Percentiles rank a stretch among this genome's conserved stretches.
Conservation (phyloP, 2,888 invertebrate genomes). For the Hirtodrosophila histrioides region DNA sequence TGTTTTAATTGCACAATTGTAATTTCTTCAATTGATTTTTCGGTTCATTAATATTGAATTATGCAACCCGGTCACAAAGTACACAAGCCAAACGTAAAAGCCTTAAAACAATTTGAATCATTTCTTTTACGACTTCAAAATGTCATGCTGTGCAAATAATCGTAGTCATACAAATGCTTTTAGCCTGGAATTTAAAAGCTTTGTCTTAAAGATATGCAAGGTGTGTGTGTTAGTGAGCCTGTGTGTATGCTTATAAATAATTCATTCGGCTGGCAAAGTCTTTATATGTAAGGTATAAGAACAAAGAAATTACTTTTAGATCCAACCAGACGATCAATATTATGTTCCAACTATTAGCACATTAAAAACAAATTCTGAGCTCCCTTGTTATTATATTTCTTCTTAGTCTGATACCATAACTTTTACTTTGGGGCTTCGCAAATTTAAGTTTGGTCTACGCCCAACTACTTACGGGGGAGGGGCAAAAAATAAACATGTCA, state of each 20-base stretch:
- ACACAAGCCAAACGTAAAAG: slow-evolving; percentile 1
- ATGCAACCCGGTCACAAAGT: slow-evolving; percentile 33
- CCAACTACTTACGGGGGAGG: slow-evolving; percentile 34
- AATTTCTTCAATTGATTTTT: slow-evolving; percentile 46
- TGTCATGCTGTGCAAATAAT: slow-evolving; percentile 8
- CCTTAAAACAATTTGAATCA: slow-evolving; percentile 22
- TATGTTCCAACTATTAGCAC: slow-evolving; percentile 26
- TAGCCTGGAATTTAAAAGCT: slow-evolving; percentile 14
- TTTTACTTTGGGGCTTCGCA: slow-evolving; percentile 24
- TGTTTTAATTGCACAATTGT: background rate
- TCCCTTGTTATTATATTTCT: background rate
- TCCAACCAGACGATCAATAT: slow-evolving; percentile 4
- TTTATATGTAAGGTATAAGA: background rate
- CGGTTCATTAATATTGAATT: slow-evolving; percentile 58
- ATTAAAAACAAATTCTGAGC: slow-evolving; percentile 25
- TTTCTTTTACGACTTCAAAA: slow-evolving; percentile 10
- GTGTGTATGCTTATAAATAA: slow-evolving; percentile 21
- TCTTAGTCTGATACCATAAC: slow-evolving; percentile 20
- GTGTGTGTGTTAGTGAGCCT: background rate
- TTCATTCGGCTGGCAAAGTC: slow-evolving; percentile 1
- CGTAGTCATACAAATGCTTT: slow-evolving; percentile 14
- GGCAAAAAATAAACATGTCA: slow-evolving; percentile 60
- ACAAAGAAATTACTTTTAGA: background rate
- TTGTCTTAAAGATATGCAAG: background rate
- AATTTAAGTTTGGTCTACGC: slow-evolving; percentile 49